phyloP scores from a whole-genome alignment of 2,888 invertebrate species.

The Pinctada fucata region DNA sequence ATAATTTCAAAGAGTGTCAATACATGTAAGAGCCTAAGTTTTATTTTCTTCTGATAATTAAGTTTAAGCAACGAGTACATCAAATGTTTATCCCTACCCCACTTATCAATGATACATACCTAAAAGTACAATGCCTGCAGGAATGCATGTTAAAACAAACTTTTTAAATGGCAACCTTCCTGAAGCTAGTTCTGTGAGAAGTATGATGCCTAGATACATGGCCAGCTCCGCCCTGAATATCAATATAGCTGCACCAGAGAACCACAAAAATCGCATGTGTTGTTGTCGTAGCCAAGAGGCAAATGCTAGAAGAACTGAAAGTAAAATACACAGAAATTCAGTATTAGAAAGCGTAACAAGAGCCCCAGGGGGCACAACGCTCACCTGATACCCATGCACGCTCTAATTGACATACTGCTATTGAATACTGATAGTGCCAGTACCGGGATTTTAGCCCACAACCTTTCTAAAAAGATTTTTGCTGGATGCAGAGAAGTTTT shows the following conservation, averaged over 20 bases:
- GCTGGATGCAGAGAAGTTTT: too few species aligned
- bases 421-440: too few species aligned
- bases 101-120: conserved; percentile 79
- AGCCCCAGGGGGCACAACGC: too few species aligned
- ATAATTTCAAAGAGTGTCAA: too few species aligned
- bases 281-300: conserved; percentile 90
- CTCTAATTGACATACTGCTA: too few species aligned
- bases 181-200: conserved; percentile 87
- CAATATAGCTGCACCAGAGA: conserved; percentile 91
- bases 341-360: background rate
- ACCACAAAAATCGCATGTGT: conserved; percentile 86
- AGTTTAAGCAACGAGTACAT: too few species aligned
- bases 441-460: too few species aligned
- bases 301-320: conserved; percentile 89
- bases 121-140: conserved; percentile 75
- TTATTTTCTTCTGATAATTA: too few species aligned
- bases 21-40: too few species aligned
- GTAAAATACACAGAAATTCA: background rate
- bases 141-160: conserved; percentile 72
- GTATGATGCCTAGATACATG: conserved; percentile 88
- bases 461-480: too few species aligned
- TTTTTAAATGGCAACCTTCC: conserved; percentile 82
- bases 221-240: conserved; percentile 94
- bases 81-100: too few species aligned
- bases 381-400: too few species aligned